Conservation (phyloP, 2,113 vertebrate species). For the Isurus oxyrinchus region DNA sequence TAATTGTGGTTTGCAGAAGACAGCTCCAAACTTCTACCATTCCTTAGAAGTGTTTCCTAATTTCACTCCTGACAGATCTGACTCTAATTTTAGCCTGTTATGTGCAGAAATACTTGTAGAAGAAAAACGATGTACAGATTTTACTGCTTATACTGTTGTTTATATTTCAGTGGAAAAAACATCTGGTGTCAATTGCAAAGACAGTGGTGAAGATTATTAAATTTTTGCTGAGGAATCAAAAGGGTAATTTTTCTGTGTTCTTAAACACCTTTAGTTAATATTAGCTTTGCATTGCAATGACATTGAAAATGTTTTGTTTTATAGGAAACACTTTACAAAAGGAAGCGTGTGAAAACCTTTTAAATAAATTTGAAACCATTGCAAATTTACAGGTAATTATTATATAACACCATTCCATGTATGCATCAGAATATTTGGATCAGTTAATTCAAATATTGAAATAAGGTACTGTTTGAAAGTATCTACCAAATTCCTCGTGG, state of each 20-base stretch:
- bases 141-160: slow-evolving; percentile 34
- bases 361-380: slow-evolving; percentile 72
- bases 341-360: slow-evolving; percentile 63
- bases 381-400: slow-evolving; percentile 70
- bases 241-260: slow-evolving; percentile 54
- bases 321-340: slow-evolving; percentile 72
- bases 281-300: slow-evolving; percentile 19
- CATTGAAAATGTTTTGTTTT: slow-evolving; percentile 37
- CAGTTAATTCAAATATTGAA: not conserved
- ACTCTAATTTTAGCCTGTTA: not conserved
- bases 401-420: not conserved
- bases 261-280: fast-evolving
- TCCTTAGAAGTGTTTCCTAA: too few relatives aligned
- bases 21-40: too few relatives aligned
- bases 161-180: slow-evolving; percentile 62
- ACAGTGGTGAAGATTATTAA: slow-evolving; percentile 71
- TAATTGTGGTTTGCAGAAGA: too few relatives aligned
- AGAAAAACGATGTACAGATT: not conserved
- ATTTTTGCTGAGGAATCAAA: slow-evolving; percentile 64
- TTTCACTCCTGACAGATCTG: not conserved
- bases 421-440: not conserved
- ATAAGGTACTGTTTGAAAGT: not conserved
- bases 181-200: slow-evolving; percentile 65
- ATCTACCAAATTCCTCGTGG: not conserved
- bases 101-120: not conserved